phyloP scores from a whole-genome alignment of 1,140 invertebrate species.

The Ostrea edulis region DNA sequence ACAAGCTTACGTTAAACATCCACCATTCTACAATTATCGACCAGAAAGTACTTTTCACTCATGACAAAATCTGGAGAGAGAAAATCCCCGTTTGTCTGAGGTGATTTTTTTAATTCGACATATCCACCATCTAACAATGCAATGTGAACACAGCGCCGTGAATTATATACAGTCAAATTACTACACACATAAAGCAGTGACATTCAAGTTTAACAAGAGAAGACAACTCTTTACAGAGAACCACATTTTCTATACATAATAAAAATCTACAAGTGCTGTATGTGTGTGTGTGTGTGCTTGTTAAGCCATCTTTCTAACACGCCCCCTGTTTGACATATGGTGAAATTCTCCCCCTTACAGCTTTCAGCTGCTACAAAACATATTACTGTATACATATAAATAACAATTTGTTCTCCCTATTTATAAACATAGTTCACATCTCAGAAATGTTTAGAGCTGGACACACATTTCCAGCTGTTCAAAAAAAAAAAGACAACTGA shows the following conservation, averaged over 20 bases:
- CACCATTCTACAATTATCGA: too few species aligned
- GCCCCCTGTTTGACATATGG: conserved; percentile 1
- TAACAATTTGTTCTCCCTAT: conserved; percentile 19
- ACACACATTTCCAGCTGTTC: background rate
- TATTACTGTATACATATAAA: background rate
- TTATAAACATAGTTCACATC: conserved; percentile 3
- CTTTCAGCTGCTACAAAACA: conserved; percentile 5
- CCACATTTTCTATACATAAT: background rate
- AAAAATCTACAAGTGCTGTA: background rate
- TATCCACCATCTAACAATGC: background rate
- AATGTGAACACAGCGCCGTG: background rate
- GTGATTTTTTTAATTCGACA: background rate
- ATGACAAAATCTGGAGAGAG: too few species aligned
- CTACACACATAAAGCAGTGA: background rate
- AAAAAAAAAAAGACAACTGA: background rate
- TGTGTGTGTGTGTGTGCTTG: background rate
- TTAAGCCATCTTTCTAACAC: background rate
- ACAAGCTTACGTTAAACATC: too few species aligned
- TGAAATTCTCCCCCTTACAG: background rate
- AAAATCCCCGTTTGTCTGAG: background rate
- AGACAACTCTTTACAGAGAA: conserved; percentile 1
- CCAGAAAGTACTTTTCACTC: background rate
- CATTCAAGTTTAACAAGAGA: background rate
- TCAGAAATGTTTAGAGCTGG: conserved; percentile 19
- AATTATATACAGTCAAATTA: background rate